These are phyloP conservation scores for Folsomia candida DNA, from an alignment of 2,888 invertebrate genomes.

Conservation along the genomic window DNA sequence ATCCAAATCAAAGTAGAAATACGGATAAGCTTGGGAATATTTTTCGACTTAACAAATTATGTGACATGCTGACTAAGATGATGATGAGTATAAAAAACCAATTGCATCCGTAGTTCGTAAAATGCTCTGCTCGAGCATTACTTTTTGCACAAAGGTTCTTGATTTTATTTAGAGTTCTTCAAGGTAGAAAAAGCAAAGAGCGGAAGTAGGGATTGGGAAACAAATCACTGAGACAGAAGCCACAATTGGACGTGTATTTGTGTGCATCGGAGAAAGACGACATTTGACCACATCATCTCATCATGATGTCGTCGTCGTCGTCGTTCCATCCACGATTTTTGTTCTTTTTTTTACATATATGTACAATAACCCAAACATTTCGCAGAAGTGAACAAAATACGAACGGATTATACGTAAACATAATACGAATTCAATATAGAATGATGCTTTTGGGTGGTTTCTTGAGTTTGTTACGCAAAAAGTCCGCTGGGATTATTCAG, in stretches of 20 bases:
- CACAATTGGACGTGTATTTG: constrained; percentile 37
- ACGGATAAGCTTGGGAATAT: neutral
- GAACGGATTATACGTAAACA: no score
- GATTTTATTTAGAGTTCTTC: neutral
- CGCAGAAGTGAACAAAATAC: no score
- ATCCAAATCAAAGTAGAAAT: no score
- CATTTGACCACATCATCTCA: constrained; percentile 37
- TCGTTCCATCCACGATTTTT: constrained; percentile 5
- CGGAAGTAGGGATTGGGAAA: constrained; percentile 17
- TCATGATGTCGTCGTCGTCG: constrained; percentile 13
- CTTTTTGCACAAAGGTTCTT: neutral
- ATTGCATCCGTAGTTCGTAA: constrained; percentile 7
- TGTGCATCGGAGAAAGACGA: constrained; percentile 41
- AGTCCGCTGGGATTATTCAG: no score
- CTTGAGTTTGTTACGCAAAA: no score
- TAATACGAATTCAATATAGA: no score
- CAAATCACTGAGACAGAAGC: constrained; percentile 29
- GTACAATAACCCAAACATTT: no score
- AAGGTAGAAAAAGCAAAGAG: constrained; percentile 5
- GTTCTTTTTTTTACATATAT: no score
- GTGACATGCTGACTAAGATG: constrained; percentile 8
- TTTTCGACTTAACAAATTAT: neutral
- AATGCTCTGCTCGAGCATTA: neutral
- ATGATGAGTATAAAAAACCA: neutral
- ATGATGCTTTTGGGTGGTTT: no score